Evolutionary conservation across 2,113 vertebrate genomes (phyloP), one percentile per base, ranked within the genome.

Genomic region (Oncorhynchus clarkii): DNA sequence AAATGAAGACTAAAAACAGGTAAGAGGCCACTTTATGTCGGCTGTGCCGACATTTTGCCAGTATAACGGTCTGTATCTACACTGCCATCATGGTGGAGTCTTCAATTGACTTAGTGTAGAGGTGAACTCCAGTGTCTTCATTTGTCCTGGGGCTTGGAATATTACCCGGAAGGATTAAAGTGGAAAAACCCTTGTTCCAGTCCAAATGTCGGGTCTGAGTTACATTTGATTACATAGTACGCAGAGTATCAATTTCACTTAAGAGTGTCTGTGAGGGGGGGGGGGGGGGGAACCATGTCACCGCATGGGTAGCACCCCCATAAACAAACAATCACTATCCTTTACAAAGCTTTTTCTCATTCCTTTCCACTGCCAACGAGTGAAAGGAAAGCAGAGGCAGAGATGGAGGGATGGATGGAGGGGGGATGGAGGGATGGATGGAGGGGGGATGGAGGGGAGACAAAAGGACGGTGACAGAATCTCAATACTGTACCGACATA

Each of bases 301-400:
- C 87, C 77, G 68, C 79, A 85, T 88, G 85, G 77, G 82, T 76
- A 76, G 78, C 84, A 88, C 88, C 85, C 85, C 85, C 80, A 83
- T 78, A 86, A 88, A 91, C 88, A 92, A 88, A 88, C 83, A 82
- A 81, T 87, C 80, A 83, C 78, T 90, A 85, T 88, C 68, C 51
- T 76, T 78, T 80, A 90, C 83, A 85, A 88, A 88, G 86, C 82
- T 72, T 73, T 78, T 82, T 88, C 82, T 86, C 83, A 62, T 31
- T 80, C 76, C 69, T 83, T 75, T 80, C 82, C 75, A 82, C 70
- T 22, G 77, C 64, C 80, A 72, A 72, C 27, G 71, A 77, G 67
- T 66, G 70, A 85, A 78, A 83, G 79, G 14, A 2, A 54, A 71
- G 73, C 75, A 81, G 85, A 22, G 7, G 6, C 18, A 22, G 59